These are phyloP conservation scores for Centruroides sculpturatus DNA, from an alignment of 1,140 invertebrate species.

Conservation along the genomic window DNA sequence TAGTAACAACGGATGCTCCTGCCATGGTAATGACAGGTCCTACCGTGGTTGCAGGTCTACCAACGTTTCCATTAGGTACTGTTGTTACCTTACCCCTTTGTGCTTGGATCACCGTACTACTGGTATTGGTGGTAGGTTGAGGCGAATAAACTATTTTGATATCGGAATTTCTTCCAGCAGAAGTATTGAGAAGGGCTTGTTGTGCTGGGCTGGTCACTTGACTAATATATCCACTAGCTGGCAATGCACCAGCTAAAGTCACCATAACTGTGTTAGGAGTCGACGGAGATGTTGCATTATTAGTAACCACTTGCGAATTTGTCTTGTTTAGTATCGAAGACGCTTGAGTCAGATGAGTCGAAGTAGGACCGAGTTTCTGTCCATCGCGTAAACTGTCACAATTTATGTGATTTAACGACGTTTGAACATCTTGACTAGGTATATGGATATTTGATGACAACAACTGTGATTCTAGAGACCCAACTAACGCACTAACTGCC, in stretches of 20 bases:
- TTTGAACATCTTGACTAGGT: conserved; percentile 23
- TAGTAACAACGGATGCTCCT: background rate
- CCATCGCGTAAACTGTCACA: conserved; percentile 34
- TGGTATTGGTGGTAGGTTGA: too few species aligned
- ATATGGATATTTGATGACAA: conserved; percentile 42
- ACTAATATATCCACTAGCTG: conserved; percentile 29
- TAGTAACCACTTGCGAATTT: background rate
- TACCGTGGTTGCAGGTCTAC: background rate
- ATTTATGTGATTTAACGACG: conserved; percentile 13
- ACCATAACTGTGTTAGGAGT: conserved; percentile 9
- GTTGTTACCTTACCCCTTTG: background rate
- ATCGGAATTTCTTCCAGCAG: too few species aligned
- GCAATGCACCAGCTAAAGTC: conserved; percentile 30
- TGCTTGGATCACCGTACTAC: background rate
- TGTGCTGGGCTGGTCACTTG: conserved; percentile 23
- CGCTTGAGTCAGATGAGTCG: background rate
- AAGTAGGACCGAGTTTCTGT: conserved; percentile 41
- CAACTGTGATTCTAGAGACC: conserved; percentile 66
- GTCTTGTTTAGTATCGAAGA: background rate
- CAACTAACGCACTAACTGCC: conserved; percentile 69
- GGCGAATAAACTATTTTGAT: too few species aligned
- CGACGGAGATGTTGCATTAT: background rate
- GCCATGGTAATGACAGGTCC: background rate
- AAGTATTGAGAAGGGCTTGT: too few species aligned
- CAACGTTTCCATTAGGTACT: background rate